Percentiles rank a stretch among this genome's conserved stretches.
Evolutionary conservation across 2,113 vertebrate species (phyloP).

Genomic region (Sylvilagus bachmani): DNA sequence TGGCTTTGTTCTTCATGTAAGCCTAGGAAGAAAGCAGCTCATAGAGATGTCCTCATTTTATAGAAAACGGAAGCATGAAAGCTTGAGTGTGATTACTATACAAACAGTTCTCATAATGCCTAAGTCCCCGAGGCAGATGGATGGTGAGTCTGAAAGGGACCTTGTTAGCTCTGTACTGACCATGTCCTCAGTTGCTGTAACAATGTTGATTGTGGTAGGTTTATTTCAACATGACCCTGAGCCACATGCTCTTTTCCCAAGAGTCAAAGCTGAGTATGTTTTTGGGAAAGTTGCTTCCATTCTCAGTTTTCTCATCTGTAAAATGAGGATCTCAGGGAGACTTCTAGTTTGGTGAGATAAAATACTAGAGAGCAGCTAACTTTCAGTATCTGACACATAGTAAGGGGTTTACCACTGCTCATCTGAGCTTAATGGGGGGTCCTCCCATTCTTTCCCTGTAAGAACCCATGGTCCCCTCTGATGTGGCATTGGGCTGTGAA

Average conservation of each 20-base stretch:
- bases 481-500: too few relatives aligned
- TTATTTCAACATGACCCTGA: background rate
- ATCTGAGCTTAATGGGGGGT: background rate
- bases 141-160: background rate
- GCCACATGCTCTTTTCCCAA: background rate
- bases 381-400: background rate
- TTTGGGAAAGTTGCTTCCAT: background rate
- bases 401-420: background rate
- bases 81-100: background rate
- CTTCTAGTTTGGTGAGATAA: background rate
- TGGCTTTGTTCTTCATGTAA: conserved; percentile 16
- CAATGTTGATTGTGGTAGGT: background rate
- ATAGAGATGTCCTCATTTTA: background rate
- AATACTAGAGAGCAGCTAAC: background rate
- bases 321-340: background rate
- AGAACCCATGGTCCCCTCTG: background rate
- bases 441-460: background rate
- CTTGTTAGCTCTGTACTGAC: background rate
- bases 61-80: background rate
- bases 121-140: background rate
- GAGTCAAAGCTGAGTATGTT: background rate
- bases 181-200: background rate
- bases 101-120: background rate
- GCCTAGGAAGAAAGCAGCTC: background rate
- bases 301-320: background rate